A percentile compares a stretch with the other conserved stretches of the same genome.
Conservation (phyloP, 2,888 invertebrate species). For the Philopedon plagiatum region DNA sequence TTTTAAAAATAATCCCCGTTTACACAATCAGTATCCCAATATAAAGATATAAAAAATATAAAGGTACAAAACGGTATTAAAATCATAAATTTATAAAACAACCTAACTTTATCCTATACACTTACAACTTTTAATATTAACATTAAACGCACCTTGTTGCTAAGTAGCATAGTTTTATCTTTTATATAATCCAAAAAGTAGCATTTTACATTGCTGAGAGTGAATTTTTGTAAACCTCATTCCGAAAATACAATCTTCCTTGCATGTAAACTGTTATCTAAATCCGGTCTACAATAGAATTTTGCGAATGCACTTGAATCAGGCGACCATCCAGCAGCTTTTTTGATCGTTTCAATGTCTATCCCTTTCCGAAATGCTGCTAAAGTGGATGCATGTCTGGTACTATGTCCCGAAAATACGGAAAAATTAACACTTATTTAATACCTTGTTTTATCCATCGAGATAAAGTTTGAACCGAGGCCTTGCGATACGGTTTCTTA, state of each 20-base stretch:
- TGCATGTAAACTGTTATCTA: not conserved
- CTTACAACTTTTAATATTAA: too few species aligned
- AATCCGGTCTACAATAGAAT: conserved; percentile 1
- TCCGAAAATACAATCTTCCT: not conserved
- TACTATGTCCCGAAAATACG: not conserved
- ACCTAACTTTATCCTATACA: too few species aligned
- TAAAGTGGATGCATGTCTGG: not conserved
- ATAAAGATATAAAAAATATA: too few species aligned
- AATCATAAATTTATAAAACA: too few species aligned
- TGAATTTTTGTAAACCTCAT: not conserved
- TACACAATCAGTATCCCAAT: too few species aligned
- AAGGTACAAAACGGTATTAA: too few species aligned
- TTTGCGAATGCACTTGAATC: not conserved
- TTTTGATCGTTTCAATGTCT: not conserved
- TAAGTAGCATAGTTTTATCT: too few species aligned
- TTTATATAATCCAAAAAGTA: conserved; percentile 1
- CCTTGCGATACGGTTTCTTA: conserved; percentile 23
- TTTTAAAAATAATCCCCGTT: too few species aligned
- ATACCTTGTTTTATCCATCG: not conserved
- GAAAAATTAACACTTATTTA: too few species aligned
- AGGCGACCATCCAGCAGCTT: not conserved
- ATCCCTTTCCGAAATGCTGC: not conserved
- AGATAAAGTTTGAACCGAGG: conserved; percentile 21
- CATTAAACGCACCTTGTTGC: too few species aligned
- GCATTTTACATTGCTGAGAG: not conserved